These are phyloP conservation scores for Lasioglossum baleicum DNA, from an alignment of 1,140 invertebrate genomes.

Conservation along the genomic window DNA sequence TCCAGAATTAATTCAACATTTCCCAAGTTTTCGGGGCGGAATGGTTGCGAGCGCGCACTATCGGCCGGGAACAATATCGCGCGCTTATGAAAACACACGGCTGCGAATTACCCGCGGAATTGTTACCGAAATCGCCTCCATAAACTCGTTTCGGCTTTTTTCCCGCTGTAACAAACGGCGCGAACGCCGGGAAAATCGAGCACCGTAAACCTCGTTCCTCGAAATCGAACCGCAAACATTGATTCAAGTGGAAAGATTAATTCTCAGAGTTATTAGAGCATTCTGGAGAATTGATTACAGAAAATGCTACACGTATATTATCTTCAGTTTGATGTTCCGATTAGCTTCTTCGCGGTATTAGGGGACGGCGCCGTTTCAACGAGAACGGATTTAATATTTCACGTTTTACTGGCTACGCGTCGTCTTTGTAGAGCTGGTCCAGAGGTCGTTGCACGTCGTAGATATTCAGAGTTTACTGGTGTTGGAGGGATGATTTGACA, in stretches of 20 bases:
- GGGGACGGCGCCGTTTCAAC: neutral
- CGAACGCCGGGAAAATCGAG: too few species aligned
- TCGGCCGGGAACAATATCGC: neutral
- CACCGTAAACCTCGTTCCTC: too few species aligned
- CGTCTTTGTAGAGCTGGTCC: neutral
- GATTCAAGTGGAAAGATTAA: too few species aligned
- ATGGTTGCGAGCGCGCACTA: neutral
- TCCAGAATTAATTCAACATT: constrained; percentile 29
- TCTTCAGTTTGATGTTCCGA: neutral
- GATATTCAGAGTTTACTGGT: neutral
- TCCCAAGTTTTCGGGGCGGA: neutral
- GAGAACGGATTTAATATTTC: neutral
- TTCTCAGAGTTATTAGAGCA: too few species aligned
- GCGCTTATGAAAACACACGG: neutral
- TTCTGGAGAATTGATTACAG: too few species aligned
- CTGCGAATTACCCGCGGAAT: neutral
- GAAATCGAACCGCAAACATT: too few species aligned
- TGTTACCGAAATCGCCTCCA: neutral
- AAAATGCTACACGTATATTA: too few species aligned
- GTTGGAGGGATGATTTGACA: constrained; percentile 25
- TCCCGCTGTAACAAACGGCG: too few species aligned
- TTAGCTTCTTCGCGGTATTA: neutral
- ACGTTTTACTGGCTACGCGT: neutral
- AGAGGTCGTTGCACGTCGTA: neutral
- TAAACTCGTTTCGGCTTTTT: too few species aligned